Percentiles rank a stretch among this genome's conserved stretches.
Conservation (phyloP, 2,113 vertebrate genomes). For the Lates calcarifer region DNA sequence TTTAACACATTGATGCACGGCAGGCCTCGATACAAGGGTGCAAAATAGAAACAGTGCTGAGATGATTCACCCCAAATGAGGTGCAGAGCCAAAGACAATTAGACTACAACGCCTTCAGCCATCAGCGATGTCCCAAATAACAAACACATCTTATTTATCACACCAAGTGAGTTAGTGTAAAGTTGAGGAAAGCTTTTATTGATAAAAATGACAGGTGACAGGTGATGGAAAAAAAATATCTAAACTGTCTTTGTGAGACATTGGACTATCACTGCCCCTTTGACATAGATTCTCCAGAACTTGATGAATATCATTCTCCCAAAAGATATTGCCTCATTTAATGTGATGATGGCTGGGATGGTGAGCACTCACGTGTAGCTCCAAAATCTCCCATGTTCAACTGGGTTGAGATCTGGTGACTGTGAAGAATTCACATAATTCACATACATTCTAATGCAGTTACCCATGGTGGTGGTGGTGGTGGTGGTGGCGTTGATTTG, state of each 20-base stretch:
- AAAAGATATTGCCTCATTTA: neutral
- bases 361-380: neutral
- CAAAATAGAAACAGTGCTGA: neutral
- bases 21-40: neutral
- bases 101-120: neutral
- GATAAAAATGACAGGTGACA: too few relatives aligned
- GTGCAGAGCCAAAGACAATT: neutral
- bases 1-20: neutral
- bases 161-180: neutral
- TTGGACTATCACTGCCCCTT: neutral
- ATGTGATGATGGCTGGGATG: neutral
- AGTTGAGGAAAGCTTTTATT: neutral
- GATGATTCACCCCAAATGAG: conserved; percentile 18
- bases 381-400: neutral
- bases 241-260: too few relatives aligned
- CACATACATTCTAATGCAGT: too few relatives aligned
- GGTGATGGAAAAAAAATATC: too few relatives aligned
- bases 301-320: neutral
- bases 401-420: neutral
- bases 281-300: neutral
- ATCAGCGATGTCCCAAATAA: neutral
- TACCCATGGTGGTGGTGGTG: too few relatives aligned
- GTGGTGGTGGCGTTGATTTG: too few relatives aligned
- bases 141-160: neutral
- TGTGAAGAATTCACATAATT: too few relatives aligned